Evolutionary conservation across 2,797 vertebrate species (phyloP).

Genomic region (Gorsachius magnificus): DNA sequence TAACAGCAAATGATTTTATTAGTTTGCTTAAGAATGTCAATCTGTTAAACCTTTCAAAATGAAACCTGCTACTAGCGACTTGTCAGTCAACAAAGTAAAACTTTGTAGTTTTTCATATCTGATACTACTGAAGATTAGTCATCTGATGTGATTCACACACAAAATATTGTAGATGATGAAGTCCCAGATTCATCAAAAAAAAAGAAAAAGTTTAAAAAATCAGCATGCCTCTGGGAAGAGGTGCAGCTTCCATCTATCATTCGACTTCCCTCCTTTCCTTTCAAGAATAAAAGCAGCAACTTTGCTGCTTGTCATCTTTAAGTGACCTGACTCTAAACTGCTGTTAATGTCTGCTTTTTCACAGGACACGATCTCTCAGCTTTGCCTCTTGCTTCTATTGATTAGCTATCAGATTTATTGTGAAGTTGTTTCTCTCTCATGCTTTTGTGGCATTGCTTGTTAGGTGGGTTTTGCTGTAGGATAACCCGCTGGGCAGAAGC

Average conservation of each 20-base stretch:
- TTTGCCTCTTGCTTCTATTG: not conserved
- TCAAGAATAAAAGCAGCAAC: not conserved
- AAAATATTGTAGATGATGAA: not conserved
- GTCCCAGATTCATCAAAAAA: not conserved
- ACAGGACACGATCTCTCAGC: not conserved
- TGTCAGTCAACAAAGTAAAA: not conserved
- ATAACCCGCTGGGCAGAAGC: not conserved
- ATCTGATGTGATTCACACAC: not conserved
- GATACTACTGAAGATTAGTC: not conserved
- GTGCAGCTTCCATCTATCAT: not conserved
- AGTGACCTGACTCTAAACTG: not conserved
- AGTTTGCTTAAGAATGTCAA: not conserved
- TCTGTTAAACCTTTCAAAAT: not conserved
- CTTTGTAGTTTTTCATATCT: not conserved
- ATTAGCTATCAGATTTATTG: not conserved
- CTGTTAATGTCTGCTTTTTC: not conserved
- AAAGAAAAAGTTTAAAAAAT: not conserved
- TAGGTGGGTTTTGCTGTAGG: not conserved
- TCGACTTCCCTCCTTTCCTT: not conserved
- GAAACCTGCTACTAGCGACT: not conserved
- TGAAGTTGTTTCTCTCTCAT: not conserved
- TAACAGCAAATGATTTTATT: not conserved
- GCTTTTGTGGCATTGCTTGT: not conserved
- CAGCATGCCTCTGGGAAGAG: not conserved
- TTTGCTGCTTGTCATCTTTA: not conserved